phyloP scores from a whole-genome alignment of 2,797 vertebrate species.

The Gadopsis marmoratus region DNA sequence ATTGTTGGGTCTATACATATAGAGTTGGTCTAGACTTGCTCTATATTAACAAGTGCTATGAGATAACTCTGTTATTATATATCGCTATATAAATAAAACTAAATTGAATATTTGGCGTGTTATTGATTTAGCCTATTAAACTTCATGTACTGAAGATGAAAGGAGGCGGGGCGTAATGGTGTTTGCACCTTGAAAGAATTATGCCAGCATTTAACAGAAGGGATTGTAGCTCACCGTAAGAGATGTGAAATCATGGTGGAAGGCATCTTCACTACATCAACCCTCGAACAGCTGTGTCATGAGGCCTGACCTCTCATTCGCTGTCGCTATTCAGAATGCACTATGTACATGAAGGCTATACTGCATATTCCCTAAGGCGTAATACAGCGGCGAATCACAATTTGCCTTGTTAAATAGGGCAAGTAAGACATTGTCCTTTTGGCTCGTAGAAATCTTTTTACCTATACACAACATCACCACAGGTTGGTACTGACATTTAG shows the following conservation, averaged over 20 bases:
- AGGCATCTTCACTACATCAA: background rate
- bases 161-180: background rate
- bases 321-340: conserved; percentile 42
- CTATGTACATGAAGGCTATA: background rate
- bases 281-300: background rate
- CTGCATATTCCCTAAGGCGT: conserved; percentile 22
- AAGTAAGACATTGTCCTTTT: conserved; percentile 52
- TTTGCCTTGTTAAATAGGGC: conserved; percentile 45
- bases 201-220: conserved; percentile 5
- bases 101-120: no score
- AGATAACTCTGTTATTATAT: no score
- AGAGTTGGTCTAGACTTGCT: no score
- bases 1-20: no score
- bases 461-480: conserved; percentile 39
- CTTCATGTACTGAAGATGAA: background rate
- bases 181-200: conserved; percentile 12
- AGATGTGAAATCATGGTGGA: background rate
- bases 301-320: conserved; percentile 44
- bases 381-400: conserved; percentile 48
- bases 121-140: conserved; percentile 21
- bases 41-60: no score
- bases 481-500: conserved; percentile 77
- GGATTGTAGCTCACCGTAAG: background rate
- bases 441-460: conserved; percentile 40
- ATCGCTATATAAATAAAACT: no score